Evolutionary conservation across 2,113 vertebrate genomes (phyloP).

Genomic region (Marmota monax): DNA sequence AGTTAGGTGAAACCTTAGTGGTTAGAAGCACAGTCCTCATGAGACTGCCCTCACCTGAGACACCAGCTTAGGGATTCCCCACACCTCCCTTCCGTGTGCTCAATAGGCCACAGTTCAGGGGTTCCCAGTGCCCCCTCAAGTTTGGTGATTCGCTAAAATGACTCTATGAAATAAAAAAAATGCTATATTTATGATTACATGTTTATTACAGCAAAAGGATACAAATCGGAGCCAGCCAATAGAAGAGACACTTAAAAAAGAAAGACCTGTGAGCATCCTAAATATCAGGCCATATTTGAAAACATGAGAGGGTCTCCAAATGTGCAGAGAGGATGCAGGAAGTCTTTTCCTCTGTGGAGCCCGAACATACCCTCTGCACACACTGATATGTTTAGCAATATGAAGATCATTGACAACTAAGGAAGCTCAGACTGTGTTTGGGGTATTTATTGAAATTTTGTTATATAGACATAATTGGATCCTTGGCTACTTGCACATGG

Average conservation of each 20-base stretch:
- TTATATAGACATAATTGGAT: neutral
- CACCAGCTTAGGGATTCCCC: no score
- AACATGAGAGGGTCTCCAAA: neutral
- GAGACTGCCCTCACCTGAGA: no score
- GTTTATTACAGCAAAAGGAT: neutral
- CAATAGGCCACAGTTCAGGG: neutral
- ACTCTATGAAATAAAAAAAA: neutral
- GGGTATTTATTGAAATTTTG: neutral
- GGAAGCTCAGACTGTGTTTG: neutral
- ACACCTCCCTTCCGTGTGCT: no score
- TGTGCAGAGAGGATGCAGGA: neutral
- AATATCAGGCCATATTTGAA: no score
- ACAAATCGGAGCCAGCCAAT: neutral
- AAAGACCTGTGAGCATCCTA: neutral
- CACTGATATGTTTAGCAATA: neutral
- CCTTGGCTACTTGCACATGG: neutral
- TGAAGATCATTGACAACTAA: neutral
- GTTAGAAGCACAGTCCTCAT: neutral
- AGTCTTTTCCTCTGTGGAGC: neutral
- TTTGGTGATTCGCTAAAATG: neutral
- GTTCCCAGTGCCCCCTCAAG: neutral
- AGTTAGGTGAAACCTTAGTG: neutral
- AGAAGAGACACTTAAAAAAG: neutral
- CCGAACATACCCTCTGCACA: neutral
- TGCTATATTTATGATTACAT: neutral